Evolutionary conservation across 2,113 vertebrate species (phyloP), one percentile per base, ranked within the genome.

Genomic region (Engraulis encrasicolus): DNA sequence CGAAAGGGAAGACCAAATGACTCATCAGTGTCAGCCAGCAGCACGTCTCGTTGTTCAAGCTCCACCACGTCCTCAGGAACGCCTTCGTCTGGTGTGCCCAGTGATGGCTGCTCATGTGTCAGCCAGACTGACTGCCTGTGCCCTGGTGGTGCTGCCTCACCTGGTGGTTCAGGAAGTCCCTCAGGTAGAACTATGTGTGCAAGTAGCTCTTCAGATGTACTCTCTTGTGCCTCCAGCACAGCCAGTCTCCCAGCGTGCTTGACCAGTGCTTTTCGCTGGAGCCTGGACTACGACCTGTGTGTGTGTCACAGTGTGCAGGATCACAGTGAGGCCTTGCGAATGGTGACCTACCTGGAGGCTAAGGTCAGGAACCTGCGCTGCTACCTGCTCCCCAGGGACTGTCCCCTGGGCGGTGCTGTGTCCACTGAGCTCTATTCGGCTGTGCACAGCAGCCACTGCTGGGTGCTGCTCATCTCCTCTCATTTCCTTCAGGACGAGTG

Each of bases 261-360:
- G n/a, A 88, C 48, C 81, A 90, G 90, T 0, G 17, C 88, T 0
- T 88, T 92, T 12, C 95, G 97, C 20, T 96, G 94, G 95, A 91
- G 79, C 82, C 93, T 90, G 52, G 92, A 78, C 74, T 98, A 96
- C 0, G 97, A 99, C 0, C 90, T 97, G 18, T 95, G 95, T 15
- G 92, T 99, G 90, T 99, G 97, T 83, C 96, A 98, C 92, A 97
- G 95, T 0, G 90, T 91, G 40, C 91, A 82, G 14, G 97, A 98
- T 87, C 37, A 89, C 38, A 90, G 80, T 0, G 93, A 94, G 17
- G 97, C 95, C 1, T 86, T 87, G 18, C 89, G 91, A 40, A 85
- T 98, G 89, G 95, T 95, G 1, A 93, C 93, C 78, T 97, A 96
- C 89, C 89, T 98, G 78, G 97, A 98, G 82, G 36, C 83, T 0